Conservation (phyloP, 2,113 vertebrate species). For the Notothenia rossii region DNA sequence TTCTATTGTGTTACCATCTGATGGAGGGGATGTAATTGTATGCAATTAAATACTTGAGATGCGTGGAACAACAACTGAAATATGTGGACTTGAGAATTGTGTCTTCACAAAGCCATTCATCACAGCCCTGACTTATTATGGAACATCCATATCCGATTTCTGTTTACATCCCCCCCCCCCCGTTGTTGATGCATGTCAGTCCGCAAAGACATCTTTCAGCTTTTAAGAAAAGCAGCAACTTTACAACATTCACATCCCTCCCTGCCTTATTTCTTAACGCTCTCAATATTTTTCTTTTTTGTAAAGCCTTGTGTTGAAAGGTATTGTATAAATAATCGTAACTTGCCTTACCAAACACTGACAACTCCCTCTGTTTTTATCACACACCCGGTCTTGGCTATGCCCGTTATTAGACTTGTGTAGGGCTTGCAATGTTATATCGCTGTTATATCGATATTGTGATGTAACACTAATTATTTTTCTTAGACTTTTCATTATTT, state of each 20-base stretch:
- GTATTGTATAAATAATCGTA: too few species aligned
- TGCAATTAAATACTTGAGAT: neutral
- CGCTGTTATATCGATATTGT: too few species aligned
- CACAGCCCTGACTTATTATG: neutral
- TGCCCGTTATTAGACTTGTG: neutral
- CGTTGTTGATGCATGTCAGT: neutral
- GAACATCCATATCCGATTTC: slow-evolving; percentile 3
- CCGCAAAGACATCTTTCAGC: neutral
- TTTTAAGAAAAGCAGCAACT: slow-evolving; percentile 6
- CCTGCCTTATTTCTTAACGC: too few species aligned
- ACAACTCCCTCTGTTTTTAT: neutral
- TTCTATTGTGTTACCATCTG: neutral
- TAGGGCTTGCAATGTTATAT: too few species aligned
- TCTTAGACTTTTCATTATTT: too few species aligned
- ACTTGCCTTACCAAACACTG: too few species aligned
- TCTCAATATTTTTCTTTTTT: too few species aligned
- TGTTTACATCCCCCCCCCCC: neutral
- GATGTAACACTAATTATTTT: too few species aligned
- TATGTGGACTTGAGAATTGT: neutral
- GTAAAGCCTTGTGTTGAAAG: too few species aligned
- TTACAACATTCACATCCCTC: neutral
- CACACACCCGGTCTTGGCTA: slow-evolving; percentile 3
- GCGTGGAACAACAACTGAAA: neutral
- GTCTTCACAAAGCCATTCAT: neutral
- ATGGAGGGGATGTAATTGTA: neutral